Evolutionary conservation across 1,140 invertebrate species (phyloP), one percentile per base, ranked within the genome.

Genomic region (Brachionus paranguensis): DNA sequence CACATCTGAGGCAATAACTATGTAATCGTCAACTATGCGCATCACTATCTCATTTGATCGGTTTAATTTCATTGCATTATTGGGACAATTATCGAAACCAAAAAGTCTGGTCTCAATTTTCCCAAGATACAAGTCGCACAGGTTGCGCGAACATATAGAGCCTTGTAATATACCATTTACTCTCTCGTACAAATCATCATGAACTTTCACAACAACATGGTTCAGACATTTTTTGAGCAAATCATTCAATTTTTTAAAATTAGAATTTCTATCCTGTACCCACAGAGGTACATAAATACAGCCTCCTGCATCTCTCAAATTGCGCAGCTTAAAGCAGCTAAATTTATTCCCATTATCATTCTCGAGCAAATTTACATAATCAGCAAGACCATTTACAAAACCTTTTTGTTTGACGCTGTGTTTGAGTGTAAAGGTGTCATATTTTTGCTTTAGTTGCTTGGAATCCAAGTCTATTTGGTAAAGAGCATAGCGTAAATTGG

Each of bases 11-110:
- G 33, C 20, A 41, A 81, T 81, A 0, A 81, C 53, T 0, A 81
- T 64, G 60, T 81, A 81, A 45, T 81, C 78, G 14, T 81, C 78
- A n/a, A 81, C 78, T 37, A 81, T 64, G 8, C 78, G 33, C 53
- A 81, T 60, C 4, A 81, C 53, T 27, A 81, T 60, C 41, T 81
- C 78, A 68, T 81, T 45, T 17, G 53, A 45, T 43, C 27, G 3
- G n/a, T 68, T 81, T 68, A 81, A 24, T 45, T 81, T 60, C n/a
- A 81, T 64, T 24, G 17, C 17, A n/a, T 41, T 12, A 55, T n/a
- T 14, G 8, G 27, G n/a, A 24, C 50, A 33, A 11, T 64, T 37
- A 27, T 60, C 78, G 20, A 37, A 81, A 14, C 10, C 64, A 81
- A 81, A 81, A 41, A 64, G 37, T 29, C 64, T 60, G 3, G 12